Percentiles rank a stretch among this genome's conserved stretches.
phyloP scores from a whole-genome alignment of 2,888 invertebrate species.

The Noctua janthina region DNA sequence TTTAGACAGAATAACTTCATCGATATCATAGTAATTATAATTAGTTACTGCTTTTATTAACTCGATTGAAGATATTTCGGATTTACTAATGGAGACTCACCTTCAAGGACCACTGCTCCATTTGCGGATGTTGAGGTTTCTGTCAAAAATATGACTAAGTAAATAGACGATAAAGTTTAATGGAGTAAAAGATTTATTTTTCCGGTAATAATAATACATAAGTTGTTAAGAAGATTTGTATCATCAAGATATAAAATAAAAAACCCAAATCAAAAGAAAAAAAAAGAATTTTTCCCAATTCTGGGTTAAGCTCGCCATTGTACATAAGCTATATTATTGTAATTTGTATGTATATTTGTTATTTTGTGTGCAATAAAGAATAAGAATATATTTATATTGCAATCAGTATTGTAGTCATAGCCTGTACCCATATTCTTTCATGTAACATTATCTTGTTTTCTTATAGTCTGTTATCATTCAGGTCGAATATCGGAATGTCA shows the following conservation, averaged over 20 bases:
- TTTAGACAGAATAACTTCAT: not conserved
- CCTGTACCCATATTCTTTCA: not conserved
- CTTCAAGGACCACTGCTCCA: not conserved
- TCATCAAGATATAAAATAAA: not conserved
- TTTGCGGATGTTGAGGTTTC: slow-evolving; percentile 1
- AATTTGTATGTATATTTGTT: no score
- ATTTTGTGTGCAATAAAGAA: no score
- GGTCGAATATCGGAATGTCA: no score
- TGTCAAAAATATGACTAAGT: slow-evolving; percentile 26
- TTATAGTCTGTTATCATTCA: no score
- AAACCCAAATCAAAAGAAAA: no score
- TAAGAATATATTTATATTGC: not conserved
- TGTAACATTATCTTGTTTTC: not conserved
- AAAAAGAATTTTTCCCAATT: no score
- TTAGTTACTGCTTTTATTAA: not conserved
- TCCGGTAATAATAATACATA: no score
- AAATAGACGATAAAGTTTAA: not conserved
- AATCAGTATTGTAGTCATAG: not conserved
- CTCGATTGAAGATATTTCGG: not conserved
- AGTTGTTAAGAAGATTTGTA: no score
- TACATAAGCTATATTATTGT: no score
- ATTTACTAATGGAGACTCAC: not conserved
- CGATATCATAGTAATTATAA: not conserved
- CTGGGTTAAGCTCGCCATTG: no score
- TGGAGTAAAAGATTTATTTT: no score